Evolutionary conservation across 2,888 invertebrate genomes (phyloP), one percentile per base, ranked within the genome.

Genomic region (Chymomyza procnemis): DNA sequence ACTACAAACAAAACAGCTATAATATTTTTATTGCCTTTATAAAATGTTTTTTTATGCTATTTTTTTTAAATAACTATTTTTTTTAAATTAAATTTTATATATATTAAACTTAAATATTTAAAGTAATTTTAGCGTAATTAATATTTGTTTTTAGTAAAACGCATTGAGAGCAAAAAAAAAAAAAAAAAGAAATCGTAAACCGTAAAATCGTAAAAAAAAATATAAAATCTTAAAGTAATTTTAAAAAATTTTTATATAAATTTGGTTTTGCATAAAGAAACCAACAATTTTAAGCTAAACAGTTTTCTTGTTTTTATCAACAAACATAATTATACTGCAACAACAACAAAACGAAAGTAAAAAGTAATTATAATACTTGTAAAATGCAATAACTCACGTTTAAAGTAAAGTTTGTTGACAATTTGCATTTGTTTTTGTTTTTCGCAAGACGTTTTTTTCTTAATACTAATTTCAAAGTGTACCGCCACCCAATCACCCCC

Each of bases 361-460:
- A 50, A 50, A 73, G 71, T 82, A 68, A 80, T 75, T 71, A 78
- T 73, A 75, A 85, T 76, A 73, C 66, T 70, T 69, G 76, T 69
- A 82, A 77, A 54, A 54, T 19, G 19, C 14, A 54, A 21, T 80
- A 76, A 85, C 76, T 85, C 85, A 55, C 68, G 78, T 78, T 78
- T 74, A 66, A 84, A 72, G 78, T 78, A 66, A 64, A 74, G 73
- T 78, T 73, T 87, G 82, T 78, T 82, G 86, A 80, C 74, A 74
- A 80, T 79, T 87, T 85, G 85, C 87, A 87, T 82, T 89, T 89
- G 89, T 88, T 88, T 89, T 88, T 89, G 88, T 88, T 87, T 82
- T 88, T 88, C 84, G 81, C 84, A 82, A 84, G 75, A 76, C 79
- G 86, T 86, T 81, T 81, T 82, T 71, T 69, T 50, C 18, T 50